Conservation (phyloP, 2,797 vertebrate genomes). For the Hipposideros larvatus region DNA sequence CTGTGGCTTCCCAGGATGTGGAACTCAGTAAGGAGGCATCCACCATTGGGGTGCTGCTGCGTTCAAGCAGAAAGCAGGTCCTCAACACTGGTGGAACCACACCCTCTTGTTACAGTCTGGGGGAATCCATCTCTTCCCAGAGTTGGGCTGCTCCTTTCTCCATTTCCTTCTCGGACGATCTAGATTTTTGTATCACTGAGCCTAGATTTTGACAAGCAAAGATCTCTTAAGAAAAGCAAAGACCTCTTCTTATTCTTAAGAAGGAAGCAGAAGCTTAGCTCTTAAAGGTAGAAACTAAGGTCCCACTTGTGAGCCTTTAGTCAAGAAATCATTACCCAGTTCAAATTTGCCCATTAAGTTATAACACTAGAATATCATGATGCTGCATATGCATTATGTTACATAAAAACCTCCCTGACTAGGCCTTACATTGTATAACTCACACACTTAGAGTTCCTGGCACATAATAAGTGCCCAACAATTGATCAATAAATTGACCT, state of each 20-base stretch:
- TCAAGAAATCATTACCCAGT: not conserved
- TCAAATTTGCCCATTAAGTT: conserved; percentile 4
- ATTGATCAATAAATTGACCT: not conserved
- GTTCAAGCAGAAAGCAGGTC: not conserved
- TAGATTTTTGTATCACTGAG: not conserved
- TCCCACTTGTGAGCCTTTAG: not conserved
- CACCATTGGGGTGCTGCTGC: too few relatives aligned
- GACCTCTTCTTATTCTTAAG: not conserved
- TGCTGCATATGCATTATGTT: not conserved
- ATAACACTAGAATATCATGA: not conserved
- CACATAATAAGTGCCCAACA: not conserved
- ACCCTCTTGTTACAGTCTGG: not conserved
- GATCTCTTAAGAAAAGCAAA: not conserved
- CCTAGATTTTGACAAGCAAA: not conserved
- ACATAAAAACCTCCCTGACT: not conserved
- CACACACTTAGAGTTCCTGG: not conserved
- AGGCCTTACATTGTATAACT: not conserved
- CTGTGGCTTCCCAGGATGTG: not conserved
- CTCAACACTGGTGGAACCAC: not conserved
- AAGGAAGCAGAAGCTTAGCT: not conserved
- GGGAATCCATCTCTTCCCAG: not conserved
- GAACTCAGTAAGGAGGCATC: not conserved
- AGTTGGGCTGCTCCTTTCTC: not conserved
- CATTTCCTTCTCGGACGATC: not conserved
- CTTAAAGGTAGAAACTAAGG: not conserved